Percentiles rank a stretch among this genome's conserved stretches.
Conservation (phyloP, 2,797 vertebrate species). For the Darevskia mixta region DNA sequence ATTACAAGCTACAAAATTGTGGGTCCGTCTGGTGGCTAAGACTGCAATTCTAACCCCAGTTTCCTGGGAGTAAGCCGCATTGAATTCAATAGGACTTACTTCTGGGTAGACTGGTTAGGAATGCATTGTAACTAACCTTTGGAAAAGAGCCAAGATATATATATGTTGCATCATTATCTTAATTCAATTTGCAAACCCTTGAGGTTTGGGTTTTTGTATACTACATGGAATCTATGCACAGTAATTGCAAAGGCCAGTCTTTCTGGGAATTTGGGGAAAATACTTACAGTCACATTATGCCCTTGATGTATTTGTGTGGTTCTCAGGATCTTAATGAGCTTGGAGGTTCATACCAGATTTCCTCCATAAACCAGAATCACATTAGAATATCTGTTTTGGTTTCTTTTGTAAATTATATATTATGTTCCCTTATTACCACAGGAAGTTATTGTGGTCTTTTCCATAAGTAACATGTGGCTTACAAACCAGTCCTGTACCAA, state of each 20-base stretch:
- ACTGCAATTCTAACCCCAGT: no score
- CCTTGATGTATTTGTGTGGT: background rate
- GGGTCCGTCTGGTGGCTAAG: background rate
- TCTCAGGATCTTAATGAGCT: background rate
- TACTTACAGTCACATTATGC: background rate
- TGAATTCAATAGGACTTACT: no score
- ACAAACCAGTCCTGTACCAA: background rate
- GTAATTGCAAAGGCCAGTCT: background rate
- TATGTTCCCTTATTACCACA: conserved; percentile 35
- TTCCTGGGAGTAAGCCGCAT: no score
- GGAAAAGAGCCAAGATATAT: background rate
- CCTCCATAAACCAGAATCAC: conserved; percentile 24
- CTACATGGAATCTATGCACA: background rate
- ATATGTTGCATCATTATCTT: background rate
- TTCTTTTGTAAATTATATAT: conserved; percentile 31
- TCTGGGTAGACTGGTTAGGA: no score
- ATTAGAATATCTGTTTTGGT: conserved; percentile 21
- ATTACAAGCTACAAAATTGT: background rate
- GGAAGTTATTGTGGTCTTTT: conserved; percentile 35
- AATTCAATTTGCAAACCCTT: conserved; percentile 5
- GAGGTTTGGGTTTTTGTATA: background rate
- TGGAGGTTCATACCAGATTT: conserved; percentile 37
- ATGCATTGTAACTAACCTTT: background rate
- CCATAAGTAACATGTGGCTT: conserved; percentile 23
- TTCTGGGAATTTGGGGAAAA: background rate